Percentiles rank a stretch among this genome's conserved stretches.
Conservation (phyloP, 2,797 vertebrate genomes). For the Passerculus sandwichensis region DNA sequence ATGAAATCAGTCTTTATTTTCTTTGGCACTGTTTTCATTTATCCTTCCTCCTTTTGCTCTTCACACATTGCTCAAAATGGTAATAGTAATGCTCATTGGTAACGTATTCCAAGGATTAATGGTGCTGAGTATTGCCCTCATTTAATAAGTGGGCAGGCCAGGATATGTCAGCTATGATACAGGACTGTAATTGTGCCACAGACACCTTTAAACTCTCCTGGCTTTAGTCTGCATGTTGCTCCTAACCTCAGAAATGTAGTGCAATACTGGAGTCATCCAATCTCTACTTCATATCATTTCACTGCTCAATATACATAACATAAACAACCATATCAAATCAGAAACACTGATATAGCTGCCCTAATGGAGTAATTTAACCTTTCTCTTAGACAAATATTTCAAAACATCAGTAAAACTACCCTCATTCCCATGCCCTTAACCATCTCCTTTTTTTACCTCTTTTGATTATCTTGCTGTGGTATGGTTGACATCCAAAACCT, state of each 20-base stretch:
- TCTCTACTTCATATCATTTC: not conserved
- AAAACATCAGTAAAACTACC: not conserved
- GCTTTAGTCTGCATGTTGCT: not conserved
- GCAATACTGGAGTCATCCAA: not conserved
- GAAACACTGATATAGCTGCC: not conserved
- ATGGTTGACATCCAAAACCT: not conserved
- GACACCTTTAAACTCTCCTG: not conserved
- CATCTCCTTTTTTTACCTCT: not conserved
- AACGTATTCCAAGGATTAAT: conserved; percentile 10
- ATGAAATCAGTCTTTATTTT: not conserved
- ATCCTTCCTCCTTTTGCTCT: conserved; percentile 14
- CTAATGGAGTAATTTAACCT: not conserved
- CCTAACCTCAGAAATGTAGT: not conserved
- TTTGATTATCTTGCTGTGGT: not conserved
- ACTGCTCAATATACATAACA: not conserved
- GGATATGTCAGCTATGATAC: not conserved
- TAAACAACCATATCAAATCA: not conserved
- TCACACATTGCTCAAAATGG: not conserved
- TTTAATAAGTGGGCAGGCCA: not conserved
- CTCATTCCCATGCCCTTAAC: not conserved
- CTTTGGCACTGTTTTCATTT: not conserved
- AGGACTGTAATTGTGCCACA: not conserved
- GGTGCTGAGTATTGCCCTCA: not conserved
- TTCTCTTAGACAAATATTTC: not conserved
- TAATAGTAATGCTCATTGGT: not conserved